Evolutionary conservation across 2,888 invertebrate genomes (phyloP).

Genomic region (Ophioninae sp.): DNA sequence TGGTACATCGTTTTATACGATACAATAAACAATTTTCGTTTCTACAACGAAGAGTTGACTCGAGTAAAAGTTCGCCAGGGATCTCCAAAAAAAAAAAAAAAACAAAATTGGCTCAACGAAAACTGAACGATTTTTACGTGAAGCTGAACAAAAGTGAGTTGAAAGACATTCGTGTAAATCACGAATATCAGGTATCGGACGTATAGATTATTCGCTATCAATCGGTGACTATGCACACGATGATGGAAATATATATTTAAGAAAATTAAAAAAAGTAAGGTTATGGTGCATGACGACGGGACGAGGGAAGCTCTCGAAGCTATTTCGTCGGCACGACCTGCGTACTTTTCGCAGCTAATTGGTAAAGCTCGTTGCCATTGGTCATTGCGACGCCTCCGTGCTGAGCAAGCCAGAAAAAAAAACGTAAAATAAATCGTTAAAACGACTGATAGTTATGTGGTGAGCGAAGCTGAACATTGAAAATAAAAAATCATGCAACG

Average conservation of each 20-base stretch:
- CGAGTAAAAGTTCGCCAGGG: background rate
- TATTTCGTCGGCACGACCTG: conserved; percentile 41
- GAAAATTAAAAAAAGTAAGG: background rate
- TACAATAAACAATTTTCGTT: background rate
- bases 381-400: conserved; percentile 38
- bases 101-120: background rate
- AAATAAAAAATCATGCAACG: too few species aligned
- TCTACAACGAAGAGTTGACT: background rate
- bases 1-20: background rate
- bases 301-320: background rate
- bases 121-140: background rate
- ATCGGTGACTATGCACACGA: background rate
- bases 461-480: background rate
- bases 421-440: conserved; percentile 37
- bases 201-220: background rate
- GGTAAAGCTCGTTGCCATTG: conserved; percentile 52
- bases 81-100: background rate
- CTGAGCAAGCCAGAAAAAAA: conserved; percentile 33
- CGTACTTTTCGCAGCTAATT: conserved; percentile 42
- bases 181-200: background rate
- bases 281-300: background rate
- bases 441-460: background rate
- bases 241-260: background rate
- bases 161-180: background rate
- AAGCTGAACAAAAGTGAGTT: background rate